Conservation (phyloP, 2,888 invertebrate genomes). For the Eretmocerus hayati region DNA sequence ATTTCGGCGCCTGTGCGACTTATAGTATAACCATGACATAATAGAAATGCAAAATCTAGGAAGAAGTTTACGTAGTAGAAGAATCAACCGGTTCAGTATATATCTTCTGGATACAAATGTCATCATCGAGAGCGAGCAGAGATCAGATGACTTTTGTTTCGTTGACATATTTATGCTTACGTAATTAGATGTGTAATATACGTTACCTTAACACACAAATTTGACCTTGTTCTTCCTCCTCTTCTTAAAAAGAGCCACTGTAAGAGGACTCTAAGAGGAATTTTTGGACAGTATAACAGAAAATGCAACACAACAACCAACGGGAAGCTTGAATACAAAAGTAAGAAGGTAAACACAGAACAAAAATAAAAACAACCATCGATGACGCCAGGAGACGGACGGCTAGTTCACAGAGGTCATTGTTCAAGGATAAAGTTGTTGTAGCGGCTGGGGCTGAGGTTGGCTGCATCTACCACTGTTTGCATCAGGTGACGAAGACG, state of each 20-base stretch:
- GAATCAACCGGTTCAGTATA: slow-evolving; percentile 5
- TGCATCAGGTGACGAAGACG: slow-evolving; percentile 57
- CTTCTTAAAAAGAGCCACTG: no score
- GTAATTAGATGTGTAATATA: slow-evolving; percentile 12
- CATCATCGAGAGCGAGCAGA: slow-evolving; percentile 14
- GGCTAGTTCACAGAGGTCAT: no score
- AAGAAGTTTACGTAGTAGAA: slow-evolving; percentile 25
- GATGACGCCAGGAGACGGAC: no score
- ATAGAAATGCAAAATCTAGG: slow-evolving; percentile 1
- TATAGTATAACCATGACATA: slow-evolving; percentile 16
- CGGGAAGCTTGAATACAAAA: not conserved
- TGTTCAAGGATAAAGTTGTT: slow-evolving; percentile 33
- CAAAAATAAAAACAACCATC: slow-evolving; percentile 3
- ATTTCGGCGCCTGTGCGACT: slow-evolving; percentile 9
- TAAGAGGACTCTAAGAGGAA: no score
- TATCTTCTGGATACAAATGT: not conserved
- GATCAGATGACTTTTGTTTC: slow-evolving; percentile 23
- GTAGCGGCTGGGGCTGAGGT: slow-evolving; percentile 31
- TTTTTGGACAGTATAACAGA: no score
- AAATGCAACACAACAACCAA: no score
- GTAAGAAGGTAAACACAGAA: not conserved
- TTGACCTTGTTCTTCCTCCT: not conserved
- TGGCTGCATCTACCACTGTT: slow-evolving; percentile 43
- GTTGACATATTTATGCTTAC: slow-evolving; percentile 16
- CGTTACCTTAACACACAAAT: slow-evolving; percentile 20